A percentile compares a stretch with the other conserved stretches of the same genome.
These are phyloP conservation scores for Philaethria dido DNA, from an alignment of 2,888 invertebrate genomes.

Conservation along the genomic window DNA sequence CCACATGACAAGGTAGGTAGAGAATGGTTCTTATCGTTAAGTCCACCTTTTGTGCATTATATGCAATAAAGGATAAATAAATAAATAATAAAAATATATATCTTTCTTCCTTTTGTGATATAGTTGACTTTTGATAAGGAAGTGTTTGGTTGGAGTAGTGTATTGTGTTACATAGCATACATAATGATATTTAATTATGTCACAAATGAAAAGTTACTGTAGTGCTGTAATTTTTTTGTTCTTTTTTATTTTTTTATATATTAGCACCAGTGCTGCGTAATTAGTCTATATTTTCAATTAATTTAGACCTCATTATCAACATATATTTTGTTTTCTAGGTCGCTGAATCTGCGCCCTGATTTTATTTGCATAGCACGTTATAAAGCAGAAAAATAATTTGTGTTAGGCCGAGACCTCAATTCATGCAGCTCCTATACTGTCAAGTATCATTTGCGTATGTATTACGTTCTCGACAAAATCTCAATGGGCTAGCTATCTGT, in stretches of 20 bases:
- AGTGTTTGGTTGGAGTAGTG: background rate
- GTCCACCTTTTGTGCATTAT: no score
- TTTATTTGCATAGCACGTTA: constrained; percentile 33
- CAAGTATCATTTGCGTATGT: constrained; percentile 30
- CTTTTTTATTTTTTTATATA: no score
- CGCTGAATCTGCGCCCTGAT: constrained; percentile 27
- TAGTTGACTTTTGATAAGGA: no score
- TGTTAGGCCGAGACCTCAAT: constrained; percentile 31
- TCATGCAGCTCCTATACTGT: constrained; percentile 24
- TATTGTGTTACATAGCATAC: no score
- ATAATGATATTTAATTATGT: no score
- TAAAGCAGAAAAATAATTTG: constrained; percentile 32
- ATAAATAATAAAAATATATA: no score
- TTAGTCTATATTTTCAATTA: background rate
- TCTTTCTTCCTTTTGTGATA: no score
- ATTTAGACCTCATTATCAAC: constrained; percentile 1
- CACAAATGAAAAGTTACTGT: no score
- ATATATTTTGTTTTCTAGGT: constrained; percentile 27
- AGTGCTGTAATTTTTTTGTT: no score
- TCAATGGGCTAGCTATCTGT: constrained; percentile 18
- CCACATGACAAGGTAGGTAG: no score
- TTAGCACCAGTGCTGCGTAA: background rate
- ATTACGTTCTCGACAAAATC: constrained; percentile 27
- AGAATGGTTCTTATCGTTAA: no score
- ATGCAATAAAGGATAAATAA: no score